These are phyloP conservation scores for Microcebus murinus DNA, from an alignment of 2,113 vertebrate species.

Conservation along the genomic window DNA sequence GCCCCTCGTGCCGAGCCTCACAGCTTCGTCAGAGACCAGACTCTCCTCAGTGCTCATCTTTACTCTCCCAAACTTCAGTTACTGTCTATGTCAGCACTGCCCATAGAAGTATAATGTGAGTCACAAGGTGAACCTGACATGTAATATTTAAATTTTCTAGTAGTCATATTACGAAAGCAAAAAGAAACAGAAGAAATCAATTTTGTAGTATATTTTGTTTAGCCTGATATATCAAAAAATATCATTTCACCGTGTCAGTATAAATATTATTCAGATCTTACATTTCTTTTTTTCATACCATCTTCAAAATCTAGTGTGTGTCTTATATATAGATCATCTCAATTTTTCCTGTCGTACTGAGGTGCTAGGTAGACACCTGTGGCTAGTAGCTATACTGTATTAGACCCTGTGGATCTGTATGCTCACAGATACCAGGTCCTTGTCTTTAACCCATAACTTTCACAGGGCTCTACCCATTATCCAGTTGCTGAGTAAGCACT, in stretches of 20 bases:
- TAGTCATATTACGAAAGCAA: not conserved
- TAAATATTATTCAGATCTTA: not conserved
- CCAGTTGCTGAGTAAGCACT: not conserved
- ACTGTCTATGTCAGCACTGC: not conserved
- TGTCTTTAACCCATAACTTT: not conserved
- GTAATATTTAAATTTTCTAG: not conserved
- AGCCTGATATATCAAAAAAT: not conserved
- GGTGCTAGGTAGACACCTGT: not conserved
- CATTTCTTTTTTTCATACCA: not conserved
- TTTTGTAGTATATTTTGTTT: not conserved
- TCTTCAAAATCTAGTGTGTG: not conserved
- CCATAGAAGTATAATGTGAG: not conserved
- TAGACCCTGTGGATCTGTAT: not conserved
- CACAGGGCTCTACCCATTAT: not conserved
- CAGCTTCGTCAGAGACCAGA: not conserved
- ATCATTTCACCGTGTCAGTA: not conserved
- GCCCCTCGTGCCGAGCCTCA: rapidly evolving
- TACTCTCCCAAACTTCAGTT: not conserved
- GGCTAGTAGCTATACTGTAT: too few species aligned
- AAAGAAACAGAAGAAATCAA: not conserved
- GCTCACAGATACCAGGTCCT: not conserved
- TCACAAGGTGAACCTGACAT: not conserved
- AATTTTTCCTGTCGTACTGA: not conserved
- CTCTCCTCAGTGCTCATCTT: not conserved
- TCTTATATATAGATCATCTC: not conserved